Evolutionary conservation across 2,113 vertebrate species (phyloP), one percentile per base, ranked within the genome.

Genomic region (Ciconia boyciana): DNA sequence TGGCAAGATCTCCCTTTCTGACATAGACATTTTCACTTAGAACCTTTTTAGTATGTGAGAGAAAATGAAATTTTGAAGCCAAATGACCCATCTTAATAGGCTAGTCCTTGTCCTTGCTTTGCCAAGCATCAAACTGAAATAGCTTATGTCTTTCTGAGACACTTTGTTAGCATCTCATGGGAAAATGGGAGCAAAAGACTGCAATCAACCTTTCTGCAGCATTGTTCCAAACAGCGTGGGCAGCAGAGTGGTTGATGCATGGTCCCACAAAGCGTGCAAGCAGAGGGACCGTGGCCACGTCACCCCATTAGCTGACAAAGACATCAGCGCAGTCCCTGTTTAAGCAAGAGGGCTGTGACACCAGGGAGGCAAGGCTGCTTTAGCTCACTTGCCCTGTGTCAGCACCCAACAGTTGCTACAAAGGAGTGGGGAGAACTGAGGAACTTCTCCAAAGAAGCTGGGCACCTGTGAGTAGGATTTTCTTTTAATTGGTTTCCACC

Each of bases 401-500:
- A 79, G 54, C 69, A 25, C n/a, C 46, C 44, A 34, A 11, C 26
- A 13, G 6, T 31, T 64, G 5, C 54, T 39, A 10, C 72, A 26
- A 12, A 32, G 28, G 48, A 29, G 31, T 12, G 84, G 36, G 75
- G 29, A 83, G 58, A 90, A 36, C 44, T 24, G 54, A 89, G 81
- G 34, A 91, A 25, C 43, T 66, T 66, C 75, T 83, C 58, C 51
- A 44, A 13, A 91, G 54, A n/a, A 71, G 17, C 41, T 64, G 51
- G 31, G 62, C 26, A 64, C 26, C 70, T 66, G 60, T 24, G 54
- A 80, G 66, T 24, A 85, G 81, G 43, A 34, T 28, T n/a, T 82
- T 52, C 81, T 89, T 90, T 90, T 43, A 86, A 92, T 95, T 83
- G 75, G 66, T 74, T 93, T 93, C 91, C 31, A 91, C 94, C 84